Base-by-base conservation (phyloP, 2,888 invertebrate genomes). In the Autographa gamma region DNA sequence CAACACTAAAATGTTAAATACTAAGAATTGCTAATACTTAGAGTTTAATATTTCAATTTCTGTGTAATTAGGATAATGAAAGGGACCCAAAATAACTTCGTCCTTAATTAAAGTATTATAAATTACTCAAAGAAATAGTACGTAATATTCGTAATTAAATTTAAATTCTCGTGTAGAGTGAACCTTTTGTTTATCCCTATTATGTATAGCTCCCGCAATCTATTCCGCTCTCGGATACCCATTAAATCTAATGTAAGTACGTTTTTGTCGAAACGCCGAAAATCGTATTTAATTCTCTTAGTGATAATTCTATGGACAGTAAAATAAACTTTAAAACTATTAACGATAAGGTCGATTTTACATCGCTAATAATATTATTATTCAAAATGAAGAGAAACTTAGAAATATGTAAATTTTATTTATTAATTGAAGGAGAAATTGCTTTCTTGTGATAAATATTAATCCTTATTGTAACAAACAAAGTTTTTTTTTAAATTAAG, bases 211-310 rank as follows among this genome's bases (percentile, higher is more conserved):
- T 14, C 1, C 41, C 38, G 52, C 52, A 48, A 48, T 48, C 25
- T 18, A 13, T 34, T 4, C 16, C 25, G 14, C 0, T 34, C 54
- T 41, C 11, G 70, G 69, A 77, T 38, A 70, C 63, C 70, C 74
- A 68, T 70, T 68, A 61, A 62, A 70, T 68, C 43, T 60, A 70
- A 70, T 31, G 67, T 69, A 66, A 69, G 65, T 69, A 71, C 68
- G 60, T 66, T 66, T 74, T 62, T 38, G 31, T 71, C 43, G 63
- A 69, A 73, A 58, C 62, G 65, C 63, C 59, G 18, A 62, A 56
- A 73, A 32, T 61, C 74, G 77, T 63, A 70, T 70, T 65, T 63
- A 73, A 69, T 69, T 77, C 56, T 19, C 31, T 25, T 25, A 25
- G 59, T 60, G 34, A 58, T 74, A 8, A 58, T 69, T 72, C 25